Conservation (phyloP, 2,113 vertebrate genomes). For the Phyllostomus discolor region DNA sequence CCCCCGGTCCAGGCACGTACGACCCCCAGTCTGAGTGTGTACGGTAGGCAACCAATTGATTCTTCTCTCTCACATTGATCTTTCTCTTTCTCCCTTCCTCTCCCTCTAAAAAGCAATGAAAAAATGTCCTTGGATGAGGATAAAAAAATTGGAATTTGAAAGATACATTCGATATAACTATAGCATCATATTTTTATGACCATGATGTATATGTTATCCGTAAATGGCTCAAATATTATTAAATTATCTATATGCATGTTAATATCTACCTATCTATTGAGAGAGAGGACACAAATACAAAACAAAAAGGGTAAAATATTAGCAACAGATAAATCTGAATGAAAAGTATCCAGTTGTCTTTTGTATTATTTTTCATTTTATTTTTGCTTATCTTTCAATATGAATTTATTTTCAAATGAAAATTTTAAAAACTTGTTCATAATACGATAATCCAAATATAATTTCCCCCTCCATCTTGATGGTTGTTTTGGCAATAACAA, state of each 20-base stretch:
- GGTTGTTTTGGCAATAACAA: not conserved
- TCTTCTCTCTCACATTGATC: too few species aligned
- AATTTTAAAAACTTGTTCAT: not conserved
- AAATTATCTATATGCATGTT: not conserved
- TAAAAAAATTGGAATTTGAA: not conserved
- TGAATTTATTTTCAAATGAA: conserved; percentile 1
- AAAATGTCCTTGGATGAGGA: too few species aligned
- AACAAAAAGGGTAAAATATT: not conserved
- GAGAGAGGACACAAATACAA: not conserved
- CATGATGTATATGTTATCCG: not conserved
- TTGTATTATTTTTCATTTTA: not conserved
- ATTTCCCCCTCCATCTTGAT: not conserved
- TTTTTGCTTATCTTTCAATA: not conserved
- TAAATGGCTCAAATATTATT: not conserved
- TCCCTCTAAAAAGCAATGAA: too few species aligned
- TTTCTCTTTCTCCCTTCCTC: too few species aligned
- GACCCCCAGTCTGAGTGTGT: too few species aligned
- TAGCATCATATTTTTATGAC: not conserved
- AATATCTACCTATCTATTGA: not conserved
- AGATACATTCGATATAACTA: not conserved
- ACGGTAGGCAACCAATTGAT: too few species aligned
- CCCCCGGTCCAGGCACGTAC: too few species aligned
- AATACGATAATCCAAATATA: not conserved
- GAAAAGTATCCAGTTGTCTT: not conserved
- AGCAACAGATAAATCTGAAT: not conserved